These are phyloP conservation scores for Pharmacophagus antenor DNA, from an alignment of 2,888 invertebrate genomes.

Conservation along the genomic window DNA sequence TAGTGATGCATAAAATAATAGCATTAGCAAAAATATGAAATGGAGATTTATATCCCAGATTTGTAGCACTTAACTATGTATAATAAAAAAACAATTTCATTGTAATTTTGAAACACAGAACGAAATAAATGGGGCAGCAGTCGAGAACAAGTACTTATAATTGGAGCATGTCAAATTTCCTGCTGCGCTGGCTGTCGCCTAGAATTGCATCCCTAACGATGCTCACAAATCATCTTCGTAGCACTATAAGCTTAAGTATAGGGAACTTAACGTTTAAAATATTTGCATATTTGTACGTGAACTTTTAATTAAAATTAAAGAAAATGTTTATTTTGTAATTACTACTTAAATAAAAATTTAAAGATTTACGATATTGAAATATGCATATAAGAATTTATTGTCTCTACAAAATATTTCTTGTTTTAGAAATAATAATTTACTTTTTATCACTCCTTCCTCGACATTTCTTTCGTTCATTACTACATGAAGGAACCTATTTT, in stretches of 20 bases:
- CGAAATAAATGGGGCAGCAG: slow-evolving; percentile 14
- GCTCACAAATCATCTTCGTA: background rate
- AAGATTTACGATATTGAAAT: too few relatives aligned
- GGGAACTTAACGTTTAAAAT: background rate
- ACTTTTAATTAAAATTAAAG: background rate
- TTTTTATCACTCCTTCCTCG: too few relatives aligned
- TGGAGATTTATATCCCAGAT: too few relatives aligned
- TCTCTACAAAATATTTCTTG: too few relatives aligned
- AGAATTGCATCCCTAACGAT: background rate
- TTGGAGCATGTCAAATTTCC: slow-evolving; percentile 26
- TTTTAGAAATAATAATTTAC: too few relatives aligned
- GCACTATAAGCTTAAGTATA: background rate
- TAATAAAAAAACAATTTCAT: too few relatives aligned
- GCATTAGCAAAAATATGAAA: too few relatives aligned
- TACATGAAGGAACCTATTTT: too few relatives aligned
- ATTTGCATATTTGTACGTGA: background rate
- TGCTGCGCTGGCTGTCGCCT: slow-evolving; percentile 9
- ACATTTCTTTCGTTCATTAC: too few relatives aligned
- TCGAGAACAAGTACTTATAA: slow-evolving; percentile 24
- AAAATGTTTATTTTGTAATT: background rate
- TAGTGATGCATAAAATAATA: too few relatives aligned
- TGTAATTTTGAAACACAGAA: background rate
- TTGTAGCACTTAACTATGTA: too few relatives aligned
- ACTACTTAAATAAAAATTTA: background rate
- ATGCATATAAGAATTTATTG: too few relatives aligned